phyloP scores from a whole-genome alignment of 2,888 invertebrate species.

The Abrostola tripartita region DNA sequence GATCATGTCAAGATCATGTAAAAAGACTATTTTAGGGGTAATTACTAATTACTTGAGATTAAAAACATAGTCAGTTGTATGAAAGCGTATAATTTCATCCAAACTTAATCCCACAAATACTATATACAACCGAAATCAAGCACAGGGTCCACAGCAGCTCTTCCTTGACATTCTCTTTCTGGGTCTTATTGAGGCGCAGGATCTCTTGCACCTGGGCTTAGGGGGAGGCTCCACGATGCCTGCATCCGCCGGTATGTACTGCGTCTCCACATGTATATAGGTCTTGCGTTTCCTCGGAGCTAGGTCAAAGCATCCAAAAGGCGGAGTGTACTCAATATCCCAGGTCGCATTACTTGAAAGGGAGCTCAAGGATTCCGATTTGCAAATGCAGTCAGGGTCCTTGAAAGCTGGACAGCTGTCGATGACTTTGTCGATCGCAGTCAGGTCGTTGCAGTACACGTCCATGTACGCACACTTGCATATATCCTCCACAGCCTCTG shows the following conservation, averaged over 20 bases:
- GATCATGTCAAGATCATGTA: no score
- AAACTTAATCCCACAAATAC: conserved; percentile 11
- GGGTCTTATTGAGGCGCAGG: conserved; percentile 64
- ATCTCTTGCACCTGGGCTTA: conserved; percentile 67
- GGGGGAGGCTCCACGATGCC: conserved; percentile 69
- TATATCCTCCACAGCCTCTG: conserved; percentile 81
- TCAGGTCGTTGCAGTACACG: conserved; percentile 81
- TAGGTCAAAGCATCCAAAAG: conserved; percentile 90
- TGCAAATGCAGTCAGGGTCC: conserved; percentile 80
- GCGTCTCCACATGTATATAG: conserved; percentile 89
- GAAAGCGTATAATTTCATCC: conserved; percentile 16
- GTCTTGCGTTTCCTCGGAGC: conserved; percentile 82
- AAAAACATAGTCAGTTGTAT: conserved; percentile 12
- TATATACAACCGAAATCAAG: conserved; percentile 47
- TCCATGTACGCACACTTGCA: conserved; percentile 87
- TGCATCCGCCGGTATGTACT: conserved; percentile 89
- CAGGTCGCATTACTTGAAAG: conserved; percentile 89
- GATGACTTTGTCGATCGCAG: conserved; percentile 82
- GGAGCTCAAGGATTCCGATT: conserved; percentile 79
- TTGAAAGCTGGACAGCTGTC: conserved; percentile 82
- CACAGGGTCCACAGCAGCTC: conserved; percentile 63
- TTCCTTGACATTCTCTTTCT: conserved; percentile 60
- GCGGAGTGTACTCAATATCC: conserved; percentile 92
- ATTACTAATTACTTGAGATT: neutral
- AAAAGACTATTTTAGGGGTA: neutral